Conservation (phyloP, 2,797 vertebrate genomes). For the Sphaeramia orbicularis region DNA sequence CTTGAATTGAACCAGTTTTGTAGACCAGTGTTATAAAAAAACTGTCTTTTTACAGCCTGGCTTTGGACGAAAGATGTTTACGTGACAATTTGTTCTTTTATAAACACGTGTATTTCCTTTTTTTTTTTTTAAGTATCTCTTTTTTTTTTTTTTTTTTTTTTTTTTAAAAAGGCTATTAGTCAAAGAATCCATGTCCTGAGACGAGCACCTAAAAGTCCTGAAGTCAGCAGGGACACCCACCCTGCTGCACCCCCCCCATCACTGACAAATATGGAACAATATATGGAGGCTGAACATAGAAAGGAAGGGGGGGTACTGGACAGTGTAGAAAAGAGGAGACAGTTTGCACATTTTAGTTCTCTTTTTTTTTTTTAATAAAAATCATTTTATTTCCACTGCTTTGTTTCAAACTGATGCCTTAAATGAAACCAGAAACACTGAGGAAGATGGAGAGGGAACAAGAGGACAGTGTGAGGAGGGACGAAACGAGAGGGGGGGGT, state of each 20-base stretch:
- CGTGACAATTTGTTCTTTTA: slow-evolving; percentile 13
- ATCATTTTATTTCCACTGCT: slow-evolving; percentile 24
- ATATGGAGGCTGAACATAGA: slow-evolving; percentile 47
- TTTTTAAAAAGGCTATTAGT: slow-evolving; percentile 36
- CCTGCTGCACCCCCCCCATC: slow-evolving; percentile 10
- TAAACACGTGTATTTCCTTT: slow-evolving; percentile 36
- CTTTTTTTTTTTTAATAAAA: slow-evolving; percentile 8
- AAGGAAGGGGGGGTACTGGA: not conserved
- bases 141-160: too few relatives aligned
- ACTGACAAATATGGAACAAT: slow-evolving; percentile 54
- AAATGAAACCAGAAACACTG: slow-evolving; percentile 42
- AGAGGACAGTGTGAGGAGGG: slow-evolving; percentile 60
- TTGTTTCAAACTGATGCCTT: slow-evolving; percentile 66
- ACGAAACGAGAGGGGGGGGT: not conserved
- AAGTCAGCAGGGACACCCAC: not conserved
- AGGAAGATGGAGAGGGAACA: slow-evolving; percentile 45
- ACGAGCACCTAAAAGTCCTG: slow-evolving; percentile 25
- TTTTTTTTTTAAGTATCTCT: too few relatives aligned
- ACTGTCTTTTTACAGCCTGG: slow-evolving; percentile 15
- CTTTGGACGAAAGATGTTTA: slow-evolving; percentile 40
- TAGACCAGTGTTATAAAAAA: slow-evolving; percentile 40
- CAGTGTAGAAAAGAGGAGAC: not conserved
- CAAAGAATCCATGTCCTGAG: slow-evolving; percentile 36
- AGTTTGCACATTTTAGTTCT: slow-evolving; percentile 72
- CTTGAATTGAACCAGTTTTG: slow-evolving; percentile 19